Conservation (phyloP, 1,140 invertebrate species). For the Coenobita brevimanus region DNA sequence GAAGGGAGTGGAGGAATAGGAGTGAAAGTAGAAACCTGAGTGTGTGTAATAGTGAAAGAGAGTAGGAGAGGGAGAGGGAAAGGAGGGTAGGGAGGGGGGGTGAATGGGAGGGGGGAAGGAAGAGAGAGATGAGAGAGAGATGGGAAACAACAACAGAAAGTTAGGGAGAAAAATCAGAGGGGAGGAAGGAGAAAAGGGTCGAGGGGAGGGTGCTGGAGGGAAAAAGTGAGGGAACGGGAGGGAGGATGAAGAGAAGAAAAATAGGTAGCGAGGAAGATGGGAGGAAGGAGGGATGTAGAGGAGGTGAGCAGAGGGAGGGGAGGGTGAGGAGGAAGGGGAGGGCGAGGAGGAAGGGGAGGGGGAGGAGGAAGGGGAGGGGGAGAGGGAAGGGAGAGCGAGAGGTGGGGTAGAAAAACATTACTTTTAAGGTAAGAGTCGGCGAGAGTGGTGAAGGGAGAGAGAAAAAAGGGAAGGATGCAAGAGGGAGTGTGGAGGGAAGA, state of each 20-base stretch:
- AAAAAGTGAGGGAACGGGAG: background rate
- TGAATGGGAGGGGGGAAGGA: background rate
- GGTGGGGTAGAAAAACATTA: too few species aligned
- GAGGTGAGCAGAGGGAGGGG: background rate
- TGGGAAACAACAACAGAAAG: too few species aligned
- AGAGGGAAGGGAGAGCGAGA: too few species aligned
- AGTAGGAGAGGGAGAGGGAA: too few species aligned
- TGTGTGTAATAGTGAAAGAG: background rate
- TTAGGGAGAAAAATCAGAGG: too few species aligned
- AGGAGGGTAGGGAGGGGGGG: background rate
- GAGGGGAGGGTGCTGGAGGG: background rate
- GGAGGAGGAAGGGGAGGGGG: too few species aligned
- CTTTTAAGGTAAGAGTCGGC: too few species aligned
- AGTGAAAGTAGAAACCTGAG: background rate
- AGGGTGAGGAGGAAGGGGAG: background rate
- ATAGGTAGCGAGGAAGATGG: background rate
- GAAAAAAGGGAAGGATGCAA: too few species aligned
- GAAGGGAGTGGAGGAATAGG: background rate
- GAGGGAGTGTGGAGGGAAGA: too few species aligned
- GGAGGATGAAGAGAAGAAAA: too few species aligned
- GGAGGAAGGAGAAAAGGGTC: too few species aligned
- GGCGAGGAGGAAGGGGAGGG: background rate
- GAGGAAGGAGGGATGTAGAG: background rate
- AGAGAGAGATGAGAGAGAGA: background rate
- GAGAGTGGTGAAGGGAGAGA: too few species aligned